A percentile compares a stretch with the other conserved stretches of the same genome.
phyloP scores from a whole-genome alignment of 2,113 vertebrate species.

The Monarcha castaneiventris region DNA sequence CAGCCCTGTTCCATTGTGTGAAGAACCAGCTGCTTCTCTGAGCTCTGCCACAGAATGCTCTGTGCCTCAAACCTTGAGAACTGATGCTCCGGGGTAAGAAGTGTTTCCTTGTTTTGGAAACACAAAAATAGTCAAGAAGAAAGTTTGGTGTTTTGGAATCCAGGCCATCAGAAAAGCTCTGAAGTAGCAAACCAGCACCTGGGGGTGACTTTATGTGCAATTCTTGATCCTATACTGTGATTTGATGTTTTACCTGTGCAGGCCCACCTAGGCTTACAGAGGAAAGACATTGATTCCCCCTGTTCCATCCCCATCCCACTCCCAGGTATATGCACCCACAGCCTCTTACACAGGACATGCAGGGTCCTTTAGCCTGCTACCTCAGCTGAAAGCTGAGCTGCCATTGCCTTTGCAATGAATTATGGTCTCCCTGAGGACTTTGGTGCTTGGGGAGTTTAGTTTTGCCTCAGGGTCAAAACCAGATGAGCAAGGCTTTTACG shows the following conservation, averaged over 20 bases:
- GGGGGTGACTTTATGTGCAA: neutral
- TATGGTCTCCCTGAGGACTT: neutral
- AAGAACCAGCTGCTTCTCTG: neutral
- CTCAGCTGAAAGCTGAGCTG: neutral
- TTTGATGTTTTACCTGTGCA: neutral
- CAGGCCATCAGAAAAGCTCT: neutral
- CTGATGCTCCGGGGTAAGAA: neutral
- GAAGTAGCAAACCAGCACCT: neutral
- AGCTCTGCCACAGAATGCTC: neutral
- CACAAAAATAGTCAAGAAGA: neutral
- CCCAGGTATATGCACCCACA: neutral
- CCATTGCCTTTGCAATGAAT: neutral
- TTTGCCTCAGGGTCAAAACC: neutral
- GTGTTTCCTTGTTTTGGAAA: neutral
- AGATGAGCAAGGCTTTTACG: neutral
- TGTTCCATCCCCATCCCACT: neutral
- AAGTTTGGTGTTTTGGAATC: neutral
- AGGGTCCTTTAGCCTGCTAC: neutral
- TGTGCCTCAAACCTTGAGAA: neutral
- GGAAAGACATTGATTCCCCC: neutral
- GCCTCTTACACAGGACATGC: neutral
- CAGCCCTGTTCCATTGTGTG: neutral
- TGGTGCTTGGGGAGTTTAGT: neutral
- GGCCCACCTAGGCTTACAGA: neutral
- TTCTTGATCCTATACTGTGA: neutral